Base-by-base conservation (phyloP, 1,140 invertebrate genomes). In the Camponotus floridanus region DNA sequence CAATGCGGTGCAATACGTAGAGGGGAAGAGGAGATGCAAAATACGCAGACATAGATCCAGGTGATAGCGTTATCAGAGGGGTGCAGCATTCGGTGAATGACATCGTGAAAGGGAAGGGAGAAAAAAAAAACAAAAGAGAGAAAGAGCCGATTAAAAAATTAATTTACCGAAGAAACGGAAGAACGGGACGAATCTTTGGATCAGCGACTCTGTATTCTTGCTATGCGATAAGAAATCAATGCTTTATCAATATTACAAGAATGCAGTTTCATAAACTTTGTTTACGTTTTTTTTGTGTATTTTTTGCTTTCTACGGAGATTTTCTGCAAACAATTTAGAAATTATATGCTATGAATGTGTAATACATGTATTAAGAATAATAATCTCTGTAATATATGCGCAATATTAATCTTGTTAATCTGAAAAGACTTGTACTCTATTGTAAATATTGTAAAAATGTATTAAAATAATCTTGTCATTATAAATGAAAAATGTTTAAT, bases 131-230 rank as follows among this genome's bases (percentile, higher is more conserved):
- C 90, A 92, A 90, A 94, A 94, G 91, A 94, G 92, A 94, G 90
- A 93, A 93, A 93, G 86, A 92, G 65, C 93, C 62, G 88, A 94
- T 92, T 92, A 95, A 92, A 93, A 91, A 91, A 93, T 90, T 90
- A 80, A 80, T 87, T 89, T 73, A 81, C 79, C 59, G 48, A 84
- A 74, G 36, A 90, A 87, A 87, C 76, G 51, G 62, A 83, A 83
- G 39, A 80, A 83, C 78, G 74, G 31, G 61, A 87, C 81, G 86
- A 90, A 86, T 87, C 80, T 90, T 90, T 91, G 51, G 21, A 62
- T 57, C 71, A 18, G 5, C 4, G 48, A 51, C 13, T 18, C 18
- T 42, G 33, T 18, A 51, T 48, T 45, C 26, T 59, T 31, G 8
- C 26, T n/a, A 15, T 2, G 9, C 21, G 51, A 21, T 21, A 26